Evolutionary conservation across 1,140 invertebrate genomes (phyloP), one percentile per base, ranked within the genome.

Genomic region (Argopecten irradians): DNA sequence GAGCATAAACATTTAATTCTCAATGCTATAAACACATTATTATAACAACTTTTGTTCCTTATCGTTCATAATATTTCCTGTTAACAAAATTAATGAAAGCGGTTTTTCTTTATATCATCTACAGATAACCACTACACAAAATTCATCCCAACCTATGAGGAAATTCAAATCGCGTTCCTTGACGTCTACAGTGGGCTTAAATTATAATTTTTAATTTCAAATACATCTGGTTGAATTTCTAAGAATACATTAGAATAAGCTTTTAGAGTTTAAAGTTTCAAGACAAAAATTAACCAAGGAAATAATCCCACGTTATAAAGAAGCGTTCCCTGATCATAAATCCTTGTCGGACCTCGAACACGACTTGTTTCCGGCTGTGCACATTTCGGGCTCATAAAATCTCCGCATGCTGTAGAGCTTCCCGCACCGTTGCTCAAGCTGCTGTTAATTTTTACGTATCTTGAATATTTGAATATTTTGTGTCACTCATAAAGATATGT

Each of bases 391-490:
- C 55, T 71, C 55, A 71, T 71, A 71, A 71, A 71, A 71, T 28
- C 55, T 2, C 55, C 8, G 55, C 55, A 71, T 28, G 55, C 22
- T 71, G 55, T 16, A 71, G 28, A 16, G 55, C 55, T 71, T 55
- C 55, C 55, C 55, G 55, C 55, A 5, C 16, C 5, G 55, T 71
- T n/a, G 55, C 28, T 71, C 55, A 28, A n/a, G 7, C 55, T 71
- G 55, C 1, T 16, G 55, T 71, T 71, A 71, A 71, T n/a, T 71
- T 71, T 71, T 71, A 71, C 55, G 55, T 71, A 71, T 71, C 55
- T 71, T 71, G 55, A 71, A 71, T 71, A 71, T 71, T 71, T 71
- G 55, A 71, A 71, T 71, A 71, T 71, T 28, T 71, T 71, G 55
- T 71, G n/a, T 71, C 55, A 71, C 55, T 71, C 55, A 28, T 71